These are phyloP conservation scores for Phymorhynchus buccinoides DNA, from an alignment of 1,140 invertebrate genomes.

Conservation along the genomic window DNA sequence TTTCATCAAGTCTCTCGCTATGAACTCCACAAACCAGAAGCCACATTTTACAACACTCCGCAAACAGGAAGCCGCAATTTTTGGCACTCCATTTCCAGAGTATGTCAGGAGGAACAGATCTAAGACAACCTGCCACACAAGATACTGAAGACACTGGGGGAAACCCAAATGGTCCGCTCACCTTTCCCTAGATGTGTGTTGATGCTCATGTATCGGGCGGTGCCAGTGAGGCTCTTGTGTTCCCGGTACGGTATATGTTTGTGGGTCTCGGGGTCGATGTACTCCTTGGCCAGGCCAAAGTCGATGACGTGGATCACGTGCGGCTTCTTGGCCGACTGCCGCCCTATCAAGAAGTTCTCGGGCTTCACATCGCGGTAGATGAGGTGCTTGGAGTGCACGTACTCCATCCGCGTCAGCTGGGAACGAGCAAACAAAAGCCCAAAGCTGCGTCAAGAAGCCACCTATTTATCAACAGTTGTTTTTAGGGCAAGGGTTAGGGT, in stretches of 20 bases:
- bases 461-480: no score
- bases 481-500: no score
- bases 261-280: constrained; percentile 97
- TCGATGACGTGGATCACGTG: constrained; percentile 99
- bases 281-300: constrained; percentile 99
- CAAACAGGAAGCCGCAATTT: no score
- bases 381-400: constrained; percentile 98
- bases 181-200: constrained; percentile 99
- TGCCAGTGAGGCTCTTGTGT: constrained; percentile 97
- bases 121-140: no score
- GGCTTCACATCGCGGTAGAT: constrained; percentile 99
- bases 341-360: constrained; percentile 99
- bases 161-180: constrained; percentile 67
- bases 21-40: no score
- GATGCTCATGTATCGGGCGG: constrained; percentile 99
- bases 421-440: constrained; percentile 48
- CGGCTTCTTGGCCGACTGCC: constrained; percentile 97
- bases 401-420: constrained; percentile 89
- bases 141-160: no score
- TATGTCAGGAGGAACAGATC: no score
- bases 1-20: no score
- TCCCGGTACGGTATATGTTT: constrained; percentile 99
- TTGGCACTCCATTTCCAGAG: no score
- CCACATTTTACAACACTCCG: no score
- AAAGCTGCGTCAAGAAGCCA: no score